Evolutionary conservation across 2,113 vertebrate genomes (phyloP).

Genomic region (Etia nguti): DNA sequence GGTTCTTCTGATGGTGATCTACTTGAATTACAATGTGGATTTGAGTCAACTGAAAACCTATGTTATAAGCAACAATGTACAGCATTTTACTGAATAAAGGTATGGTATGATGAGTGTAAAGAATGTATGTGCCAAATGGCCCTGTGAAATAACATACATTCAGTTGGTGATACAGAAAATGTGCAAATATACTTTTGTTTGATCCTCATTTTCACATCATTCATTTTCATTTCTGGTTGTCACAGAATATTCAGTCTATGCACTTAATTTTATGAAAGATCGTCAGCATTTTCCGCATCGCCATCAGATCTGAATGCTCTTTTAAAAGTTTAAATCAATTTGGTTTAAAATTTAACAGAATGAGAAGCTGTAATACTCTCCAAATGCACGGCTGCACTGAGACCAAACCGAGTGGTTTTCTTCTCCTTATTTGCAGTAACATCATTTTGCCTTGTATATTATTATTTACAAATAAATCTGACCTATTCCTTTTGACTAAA

Average conservation of each 20-base stretch:
- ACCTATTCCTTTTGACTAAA: rapidly evolving
- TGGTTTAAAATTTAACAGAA: not conserved
- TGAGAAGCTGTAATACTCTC: rapidly evolving
- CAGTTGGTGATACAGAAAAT: not conserved
- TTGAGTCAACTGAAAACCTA: not conserved
- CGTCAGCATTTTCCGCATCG: not conserved
- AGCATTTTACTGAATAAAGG: rapidly evolving
- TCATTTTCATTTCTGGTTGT: not conserved
- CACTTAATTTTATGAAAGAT: not conserved
- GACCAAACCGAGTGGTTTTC: not conserved
- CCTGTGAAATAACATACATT: not conserved
- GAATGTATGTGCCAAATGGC: not conserved
- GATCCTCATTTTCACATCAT: rapidly evolving
- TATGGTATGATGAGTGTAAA: not conserved
- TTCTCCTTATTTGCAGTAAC: not conserved
- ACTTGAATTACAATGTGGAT: not conserved
- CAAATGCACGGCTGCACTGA: not conserved
- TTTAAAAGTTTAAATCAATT: rapidly evolving
- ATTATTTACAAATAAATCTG: not conserved
- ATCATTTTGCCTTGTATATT: not conserved
- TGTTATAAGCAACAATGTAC: not conserved
- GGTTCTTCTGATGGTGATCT: not conserved
- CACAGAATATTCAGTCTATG: not conserved
- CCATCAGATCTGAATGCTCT: rapidly evolving
- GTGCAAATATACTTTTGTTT: not conserved